Evolutionary conservation across 2,888 invertebrate species (phyloP).

Genomic region (Caenorhabditis sp.): DNA sequence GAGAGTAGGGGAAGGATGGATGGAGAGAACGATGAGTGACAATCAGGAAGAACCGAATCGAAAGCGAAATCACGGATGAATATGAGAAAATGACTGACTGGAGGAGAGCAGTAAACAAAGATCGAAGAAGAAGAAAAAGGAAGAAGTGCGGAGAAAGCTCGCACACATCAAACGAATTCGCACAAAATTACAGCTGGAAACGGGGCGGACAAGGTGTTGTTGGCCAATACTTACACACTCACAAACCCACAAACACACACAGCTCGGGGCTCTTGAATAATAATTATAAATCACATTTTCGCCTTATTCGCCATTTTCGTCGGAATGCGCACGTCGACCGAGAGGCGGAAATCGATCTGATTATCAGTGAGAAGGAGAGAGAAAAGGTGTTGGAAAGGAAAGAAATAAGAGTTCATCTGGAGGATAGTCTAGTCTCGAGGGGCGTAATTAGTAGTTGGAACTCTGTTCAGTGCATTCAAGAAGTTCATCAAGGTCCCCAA

Average conservation of each 20-base stretch:
- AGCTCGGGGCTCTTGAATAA: conserved; percentile 32
- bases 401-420: no score
- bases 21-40: background rate
- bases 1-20: no score
- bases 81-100: conserved; percentile 36
- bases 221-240: background rate
- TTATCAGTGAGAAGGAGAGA: background rate
- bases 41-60: background rate
- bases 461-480: background rate
- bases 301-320: conserved; percentile 37
- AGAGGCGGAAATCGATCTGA: conserved; percentile 17
- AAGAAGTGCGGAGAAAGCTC: background rate
- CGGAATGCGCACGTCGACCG: conserved; percentile 20
- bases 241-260: no score
- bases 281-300: conserved; percentile 61
- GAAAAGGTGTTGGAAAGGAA: no score
- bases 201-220: conserved; percentile 14
- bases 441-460: conserved; percentile 16
- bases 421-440: no score
- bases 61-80: conserved; percentile 23
- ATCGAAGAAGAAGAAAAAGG: background rate
- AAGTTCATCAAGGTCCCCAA: background rate
- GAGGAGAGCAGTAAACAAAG: background rate
- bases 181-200: background rate
- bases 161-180: background rate